Evolutionary conservation across 1,140 invertebrate genomes (phyloP).

Genomic region (Drosophila melanogaster): DNA sequence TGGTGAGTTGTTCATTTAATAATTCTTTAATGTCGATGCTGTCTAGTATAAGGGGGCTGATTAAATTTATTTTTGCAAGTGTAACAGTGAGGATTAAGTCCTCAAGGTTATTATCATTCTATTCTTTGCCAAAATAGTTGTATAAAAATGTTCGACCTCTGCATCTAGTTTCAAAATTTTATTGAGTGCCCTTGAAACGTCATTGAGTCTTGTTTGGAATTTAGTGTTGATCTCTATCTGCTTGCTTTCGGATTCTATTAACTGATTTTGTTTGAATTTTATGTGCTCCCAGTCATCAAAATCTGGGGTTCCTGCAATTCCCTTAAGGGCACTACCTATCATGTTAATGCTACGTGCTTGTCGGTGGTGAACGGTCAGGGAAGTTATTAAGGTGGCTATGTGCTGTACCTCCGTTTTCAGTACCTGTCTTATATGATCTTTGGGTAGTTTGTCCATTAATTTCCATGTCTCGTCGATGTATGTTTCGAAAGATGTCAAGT

Average conservation of each 20-base stretch:
- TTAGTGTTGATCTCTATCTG: not conserved
- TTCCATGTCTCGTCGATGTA: not conserved
- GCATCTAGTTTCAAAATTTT: no score
- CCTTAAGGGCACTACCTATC: not conserved
- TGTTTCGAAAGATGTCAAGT: not conserved
- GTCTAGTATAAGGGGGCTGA: slow-evolving; percentile 4
- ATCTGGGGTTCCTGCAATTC: not conserved
- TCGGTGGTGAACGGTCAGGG: no score
- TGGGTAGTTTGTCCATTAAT: no score
- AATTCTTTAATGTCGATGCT: not conserved
- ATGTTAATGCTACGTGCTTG: not conserved
- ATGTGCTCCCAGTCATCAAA: no score
- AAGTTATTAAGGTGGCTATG: no score
- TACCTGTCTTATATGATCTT: no score
- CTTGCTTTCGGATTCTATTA: no score
- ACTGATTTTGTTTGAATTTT: no score
- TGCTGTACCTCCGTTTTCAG: no score
- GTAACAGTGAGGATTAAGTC: not conserved
- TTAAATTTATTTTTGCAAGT: not conserved
- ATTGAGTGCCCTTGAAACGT: no score
- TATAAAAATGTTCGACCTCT: not conserved
- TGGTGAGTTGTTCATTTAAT: not conserved
- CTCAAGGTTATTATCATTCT: not conserved
- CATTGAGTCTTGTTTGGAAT: no score
- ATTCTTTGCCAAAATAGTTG: slow-evolving; percentile 1